Evolutionary conservation across 64 coral and sea anemone species (phyloP).

Genomic region (Catalaphyllia jardinei): DNA sequence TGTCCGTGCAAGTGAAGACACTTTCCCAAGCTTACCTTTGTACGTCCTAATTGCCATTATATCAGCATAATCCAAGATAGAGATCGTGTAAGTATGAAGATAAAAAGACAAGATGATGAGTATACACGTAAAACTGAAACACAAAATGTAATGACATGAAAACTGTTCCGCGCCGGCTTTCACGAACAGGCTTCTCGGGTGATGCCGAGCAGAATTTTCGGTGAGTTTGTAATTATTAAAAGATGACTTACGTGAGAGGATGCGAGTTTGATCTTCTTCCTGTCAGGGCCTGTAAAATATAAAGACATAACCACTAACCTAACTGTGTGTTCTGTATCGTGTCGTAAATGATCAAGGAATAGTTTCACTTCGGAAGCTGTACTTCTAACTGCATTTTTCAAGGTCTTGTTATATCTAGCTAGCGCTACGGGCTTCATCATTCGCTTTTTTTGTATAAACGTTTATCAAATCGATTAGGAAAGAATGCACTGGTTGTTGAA

Average conservation of each 20-base stretch:
- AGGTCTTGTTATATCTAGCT: background rate
- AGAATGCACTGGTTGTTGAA: no score
- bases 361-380: background rate
- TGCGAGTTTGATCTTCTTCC: constrained; percentile 47
- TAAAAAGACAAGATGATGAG: background rate
- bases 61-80: background rate
- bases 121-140: background rate
- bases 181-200: background rate
- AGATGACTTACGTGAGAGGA: constrained; percentile 14
- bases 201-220: background rate
- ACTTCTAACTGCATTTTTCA: background rate
- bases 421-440: no score
- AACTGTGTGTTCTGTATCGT: background rate
- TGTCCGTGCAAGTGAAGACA: background rate
- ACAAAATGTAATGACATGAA: constrained; percentile 8
- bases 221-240: constrained; percentile 13
- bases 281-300: constrained; percentile 42
- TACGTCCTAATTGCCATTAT: background rate
- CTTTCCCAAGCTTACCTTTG: constrained; percentile 28
- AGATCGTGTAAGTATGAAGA: background rate
- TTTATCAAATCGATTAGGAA: no score
- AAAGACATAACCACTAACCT: background rate
- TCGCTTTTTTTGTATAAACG: no score
- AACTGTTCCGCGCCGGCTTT: background rate
- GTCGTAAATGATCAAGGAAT: background rate